phyloP scores from a whole-genome alignment of 2,113 vertebrate species.

The Ciconia boyciana region DNA sequence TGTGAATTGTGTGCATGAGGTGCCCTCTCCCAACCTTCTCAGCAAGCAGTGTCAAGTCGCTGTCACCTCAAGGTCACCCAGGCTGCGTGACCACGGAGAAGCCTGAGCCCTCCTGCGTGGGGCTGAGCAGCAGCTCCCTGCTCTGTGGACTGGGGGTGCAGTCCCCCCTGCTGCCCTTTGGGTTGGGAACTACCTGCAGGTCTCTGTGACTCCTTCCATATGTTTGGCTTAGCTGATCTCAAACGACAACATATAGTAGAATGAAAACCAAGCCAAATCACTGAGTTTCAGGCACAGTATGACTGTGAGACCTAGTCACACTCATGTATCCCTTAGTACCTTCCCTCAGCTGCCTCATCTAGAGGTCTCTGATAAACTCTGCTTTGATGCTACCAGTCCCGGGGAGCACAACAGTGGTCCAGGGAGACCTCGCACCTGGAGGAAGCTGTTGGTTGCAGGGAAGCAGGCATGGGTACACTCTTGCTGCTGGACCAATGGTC shows the following conservation, averaged over 20 bases:
- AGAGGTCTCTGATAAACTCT: not conserved
- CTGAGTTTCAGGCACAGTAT: not conserved
- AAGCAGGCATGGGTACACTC: not conserved
- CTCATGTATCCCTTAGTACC: not conserved
- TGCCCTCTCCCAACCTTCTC: not conserved
- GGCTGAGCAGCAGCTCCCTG: not conserved
- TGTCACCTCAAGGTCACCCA: not conserved
- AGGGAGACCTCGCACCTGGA: not conserved
- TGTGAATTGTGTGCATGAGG: not conserved
- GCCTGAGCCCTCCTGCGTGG: not conserved
- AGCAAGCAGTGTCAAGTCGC: not conserved
- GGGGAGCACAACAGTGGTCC: not conserved
- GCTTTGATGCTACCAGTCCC: not conserved
- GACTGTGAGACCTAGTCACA: not conserved
- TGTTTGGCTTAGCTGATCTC: not conserved
- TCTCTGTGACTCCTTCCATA: not conserved
- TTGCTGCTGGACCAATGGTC: not conserved
- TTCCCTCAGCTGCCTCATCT: not conserved
- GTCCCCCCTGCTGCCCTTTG: not conserved
- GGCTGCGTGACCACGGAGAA: not conserved
- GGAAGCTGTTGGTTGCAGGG: not conserved
- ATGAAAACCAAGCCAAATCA: not conserved
- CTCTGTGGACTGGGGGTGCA: not conserved
- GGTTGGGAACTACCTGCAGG: not conserved
- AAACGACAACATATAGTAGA: not conserved